A percentile compares a stretch with the other conserved stretches of the same genome.
These are phyloP conservation scores for Sula dactylatra DNA, from an alignment of 2,113 vertebrate species.

Conservation along the genomic window DNA sequence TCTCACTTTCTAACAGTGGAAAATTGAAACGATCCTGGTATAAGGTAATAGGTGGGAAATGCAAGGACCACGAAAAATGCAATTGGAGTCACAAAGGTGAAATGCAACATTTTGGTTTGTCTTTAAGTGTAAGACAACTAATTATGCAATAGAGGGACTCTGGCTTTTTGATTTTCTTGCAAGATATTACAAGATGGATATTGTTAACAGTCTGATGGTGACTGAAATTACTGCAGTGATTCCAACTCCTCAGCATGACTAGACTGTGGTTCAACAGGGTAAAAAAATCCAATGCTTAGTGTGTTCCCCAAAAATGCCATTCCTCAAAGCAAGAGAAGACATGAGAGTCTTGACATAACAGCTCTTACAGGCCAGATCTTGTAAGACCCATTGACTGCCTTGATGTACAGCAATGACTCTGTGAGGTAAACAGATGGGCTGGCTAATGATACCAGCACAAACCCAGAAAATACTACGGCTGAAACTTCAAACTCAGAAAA, in stretches of 20 bases:
- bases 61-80: background rate
- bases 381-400: background rate
- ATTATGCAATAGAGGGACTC: background rate
- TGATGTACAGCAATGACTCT: background rate
- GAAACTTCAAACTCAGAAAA: background rate
- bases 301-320: background rate
- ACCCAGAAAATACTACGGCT: background rate
- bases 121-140: background rate
- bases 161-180: background rate
- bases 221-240: background rate
- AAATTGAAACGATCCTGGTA: background rate
- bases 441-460: background rate
- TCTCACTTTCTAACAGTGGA: background rate
- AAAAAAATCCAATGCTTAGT: background rate
- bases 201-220: background rate
- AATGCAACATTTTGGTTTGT: background rate
- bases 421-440: background rate
- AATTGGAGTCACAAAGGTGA: background rate
- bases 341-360: background rate
- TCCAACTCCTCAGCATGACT: background rate
- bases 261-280: background rate
- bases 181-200: background rate
- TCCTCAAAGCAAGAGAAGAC: background rate
- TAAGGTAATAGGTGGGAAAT: background rate
- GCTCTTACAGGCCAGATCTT: background rate